Evolutionary conservation across 1,140 invertebrate species (phyloP), one percentile per base, ranked within the genome.

Genomic region (Dinoponera quadriceps): DNA sequence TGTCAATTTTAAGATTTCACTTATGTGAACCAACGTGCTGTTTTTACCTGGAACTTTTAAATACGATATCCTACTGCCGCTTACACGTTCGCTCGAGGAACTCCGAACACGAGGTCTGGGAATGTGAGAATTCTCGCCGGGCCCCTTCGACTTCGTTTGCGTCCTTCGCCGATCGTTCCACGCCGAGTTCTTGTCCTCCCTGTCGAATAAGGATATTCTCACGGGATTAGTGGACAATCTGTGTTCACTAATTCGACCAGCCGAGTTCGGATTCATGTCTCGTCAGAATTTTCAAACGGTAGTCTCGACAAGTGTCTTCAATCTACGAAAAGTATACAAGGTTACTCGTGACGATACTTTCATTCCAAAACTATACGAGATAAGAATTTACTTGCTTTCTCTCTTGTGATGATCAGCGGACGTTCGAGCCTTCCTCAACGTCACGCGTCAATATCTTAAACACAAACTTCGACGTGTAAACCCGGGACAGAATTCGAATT

Each of bases 81-180:
- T 90, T 0, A 77, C 54, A 69, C 88, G 85, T 14, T 93, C 92
- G 13, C 75, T 69, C 0, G 91, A 92, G 11, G 77, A 89, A 11
- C 87, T 89, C 54, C 91, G 84, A 16, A 90, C 75, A 57, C 90
- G 83, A n/a, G 88, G 85, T 55, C 88, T 89, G 18, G 92, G 92
- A 72, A 93, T 93, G 27, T 90, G 88, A 57, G 92, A 90, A 57
- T 13, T 72, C 7, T 90, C 90, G 20, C 0, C 22, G 7, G n/a
- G 22, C 27, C 20, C 27, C 22, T 88, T 92, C 0, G 80, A 2
- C 66, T 91, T 92, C 9, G 62, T 63, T 68, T 65, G 57, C 0
- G 88, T 85, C 48, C 33, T 89, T 69, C 83, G 87, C 2, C 82
- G 38, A 33, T 92, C 91, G 9, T 27, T 62, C 16, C 87, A 38